phyloP scores from a whole-genome alignment of 2,113 vertebrate genomes.

The Euleptes europaea region DNA sequence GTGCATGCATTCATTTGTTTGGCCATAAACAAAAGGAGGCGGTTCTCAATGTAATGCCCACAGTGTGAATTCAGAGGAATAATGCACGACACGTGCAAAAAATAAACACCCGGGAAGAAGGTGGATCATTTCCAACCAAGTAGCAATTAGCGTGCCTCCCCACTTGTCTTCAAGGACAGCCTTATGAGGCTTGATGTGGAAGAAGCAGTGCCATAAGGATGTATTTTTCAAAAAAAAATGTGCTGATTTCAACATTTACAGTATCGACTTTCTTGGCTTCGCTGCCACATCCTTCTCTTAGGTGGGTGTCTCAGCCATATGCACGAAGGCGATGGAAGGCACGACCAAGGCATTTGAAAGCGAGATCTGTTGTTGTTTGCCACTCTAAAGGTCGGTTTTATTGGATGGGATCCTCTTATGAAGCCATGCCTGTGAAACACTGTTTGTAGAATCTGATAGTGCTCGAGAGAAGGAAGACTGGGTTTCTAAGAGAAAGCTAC shows the following conservation, averaged over 20 bases:
- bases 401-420: background rate
- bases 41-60: slow-evolving; percentile 6
- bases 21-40: background rate
- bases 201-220: background rate
- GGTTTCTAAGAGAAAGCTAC: background rate
- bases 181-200: background rate
- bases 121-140: background rate
- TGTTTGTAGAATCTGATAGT: background rate
- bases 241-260: background rate
- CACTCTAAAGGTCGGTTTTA: slow-evolving; percentile 1
- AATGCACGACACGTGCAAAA: background rate
- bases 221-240: background rate
- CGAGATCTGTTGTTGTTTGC: background rate
- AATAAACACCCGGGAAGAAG: background rate
- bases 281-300: background rate
- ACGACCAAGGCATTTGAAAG: background rate
- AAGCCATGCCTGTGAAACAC: background rate
- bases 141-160: background rate
- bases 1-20: background rate
- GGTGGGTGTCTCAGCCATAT: background rate
- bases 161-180: background rate
- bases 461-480: background rate
- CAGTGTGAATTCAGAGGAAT: background rate
- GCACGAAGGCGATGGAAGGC: background rate
- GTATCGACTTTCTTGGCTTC: background rate